Percentiles rank a stretch among this genome's conserved stretches.
phyloP scores from a whole-genome alignment of 2,113 vertebrate species.

The Toxostoma redivivum region DNA sequence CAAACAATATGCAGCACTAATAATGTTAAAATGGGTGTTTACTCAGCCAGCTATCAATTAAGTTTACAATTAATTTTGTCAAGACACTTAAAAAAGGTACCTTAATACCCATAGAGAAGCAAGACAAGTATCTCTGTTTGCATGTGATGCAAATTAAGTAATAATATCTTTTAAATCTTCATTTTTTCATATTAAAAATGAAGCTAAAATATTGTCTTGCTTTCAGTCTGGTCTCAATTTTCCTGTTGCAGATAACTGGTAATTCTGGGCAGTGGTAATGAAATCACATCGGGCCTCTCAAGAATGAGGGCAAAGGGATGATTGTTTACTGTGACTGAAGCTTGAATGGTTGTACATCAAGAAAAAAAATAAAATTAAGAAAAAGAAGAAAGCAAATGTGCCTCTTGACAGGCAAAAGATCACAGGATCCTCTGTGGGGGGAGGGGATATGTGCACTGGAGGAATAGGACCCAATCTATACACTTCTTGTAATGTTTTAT shows the following conservation, averaged over 20 bases:
- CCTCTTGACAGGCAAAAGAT: not conserved
- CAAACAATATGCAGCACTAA: not conserved
- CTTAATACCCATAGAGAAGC: not conserved
- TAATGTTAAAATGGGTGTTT: not conserved
- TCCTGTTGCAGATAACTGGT: not conserved
- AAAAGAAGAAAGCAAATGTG: not conserved
- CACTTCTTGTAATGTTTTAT: not conserved
- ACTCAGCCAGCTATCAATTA: not conserved
- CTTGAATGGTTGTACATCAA: not conserved
- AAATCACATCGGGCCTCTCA: not conserved
- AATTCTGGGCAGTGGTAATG: not conserved
- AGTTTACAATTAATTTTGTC: not conserved
- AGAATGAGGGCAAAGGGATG: not conserved
- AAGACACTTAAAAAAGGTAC: not conserved
- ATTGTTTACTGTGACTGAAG: not conserved
- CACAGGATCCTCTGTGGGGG: not conserved
- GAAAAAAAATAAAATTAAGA: no score
- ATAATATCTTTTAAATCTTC: not conserved
- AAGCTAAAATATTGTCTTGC: not conserved
- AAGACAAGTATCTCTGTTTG: not conserved
- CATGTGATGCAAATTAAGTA: not conserved
- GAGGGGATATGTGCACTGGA: not conserved
- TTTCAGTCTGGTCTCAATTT: not conserved
- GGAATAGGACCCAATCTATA: not conserved
- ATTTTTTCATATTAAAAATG: not conserved